These are phyloP conservation scores for Mormyrus iriodes DNA, from an alignment of 2,113 vertebrate species.

Conservation along the genomic window DNA sequence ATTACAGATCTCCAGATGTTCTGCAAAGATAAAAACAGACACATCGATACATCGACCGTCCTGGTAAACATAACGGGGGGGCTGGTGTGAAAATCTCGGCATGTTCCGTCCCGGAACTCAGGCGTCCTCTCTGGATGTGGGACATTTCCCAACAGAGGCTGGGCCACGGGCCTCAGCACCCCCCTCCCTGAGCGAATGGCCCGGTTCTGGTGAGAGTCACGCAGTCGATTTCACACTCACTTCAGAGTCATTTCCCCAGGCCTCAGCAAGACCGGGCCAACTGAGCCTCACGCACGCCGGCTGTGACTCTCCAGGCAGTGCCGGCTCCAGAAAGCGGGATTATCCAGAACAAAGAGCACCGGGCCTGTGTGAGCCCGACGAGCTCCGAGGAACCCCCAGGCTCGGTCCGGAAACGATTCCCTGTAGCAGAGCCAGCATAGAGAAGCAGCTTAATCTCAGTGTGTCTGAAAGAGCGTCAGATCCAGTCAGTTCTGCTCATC, in stretches of 20 bases:
- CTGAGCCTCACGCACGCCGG: not conserved
- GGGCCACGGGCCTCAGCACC: not conserved
- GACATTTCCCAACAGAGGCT: not conserved
- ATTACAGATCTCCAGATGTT: not conserved
- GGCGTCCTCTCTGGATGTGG: not conserved
- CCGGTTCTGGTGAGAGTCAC: not conserved
- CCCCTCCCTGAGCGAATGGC: not conserved
- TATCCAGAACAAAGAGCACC: not conserved
- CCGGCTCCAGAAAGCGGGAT: slow-evolving; percentile 17
- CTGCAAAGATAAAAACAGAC: not conserved
- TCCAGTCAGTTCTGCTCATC: not conserved
- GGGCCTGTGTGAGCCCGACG: not conserved
- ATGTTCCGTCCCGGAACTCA: not conserved
- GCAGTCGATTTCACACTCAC: not conserved
- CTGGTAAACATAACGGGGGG: not conserved
- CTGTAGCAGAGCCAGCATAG: not conserved
- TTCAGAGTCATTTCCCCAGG: not conserved
- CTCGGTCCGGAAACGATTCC: slow-evolving; percentile 1
- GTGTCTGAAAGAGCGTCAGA: not conserved
- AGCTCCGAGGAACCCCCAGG: not conserved
- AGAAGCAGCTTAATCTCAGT: not conserved
- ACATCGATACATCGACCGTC: not conserved
- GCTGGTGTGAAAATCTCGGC: not conserved
- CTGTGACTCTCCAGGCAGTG: not conserved
- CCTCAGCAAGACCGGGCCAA: not conserved